phyloP scores from a whole-genome alignment of 2,797 vertebrate species.

The Euthynnus affinis region DNA sequence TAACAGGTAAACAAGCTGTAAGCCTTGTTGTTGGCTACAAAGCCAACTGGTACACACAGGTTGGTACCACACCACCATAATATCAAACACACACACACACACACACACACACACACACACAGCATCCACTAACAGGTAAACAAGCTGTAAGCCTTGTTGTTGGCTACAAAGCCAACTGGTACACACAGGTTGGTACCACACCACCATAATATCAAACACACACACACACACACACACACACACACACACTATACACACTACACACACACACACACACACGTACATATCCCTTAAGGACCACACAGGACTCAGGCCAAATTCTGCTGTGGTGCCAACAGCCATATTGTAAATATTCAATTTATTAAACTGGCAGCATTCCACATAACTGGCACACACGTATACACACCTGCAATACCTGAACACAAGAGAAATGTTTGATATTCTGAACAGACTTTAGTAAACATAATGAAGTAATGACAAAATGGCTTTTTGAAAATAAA shows the following conservation, averaged over 20 bases:
- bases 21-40: constrained; percentile 43
- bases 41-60: constrained; percentile 18
- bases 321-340: constrained; percentile 40
- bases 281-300: constrained; percentile 1
- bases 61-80: neutral
- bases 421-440: neutral
- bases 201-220: neutral
- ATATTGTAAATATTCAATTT: constrained; percentile 55
- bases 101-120: constrained; percentile 9
- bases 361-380: constrained; percentile 48
- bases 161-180: constrained; percentile 31
- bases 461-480: neutral
- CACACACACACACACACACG: no score
- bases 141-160: constrained; percentile 34
- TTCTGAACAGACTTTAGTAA: constrained; percentile 5
- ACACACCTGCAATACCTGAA: constrained; percentile 3
- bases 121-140: constrained; percentile 26
- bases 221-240: constrained; percentile 12
- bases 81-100: constrained; percentile 16
- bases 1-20: constrained; percentile 31
- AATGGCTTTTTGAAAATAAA: neutral
- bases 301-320: constrained; percentile 29
- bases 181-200: constrained; percentile 6
- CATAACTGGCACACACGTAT: neutral
- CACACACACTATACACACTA: no score